phyloP scores from a whole-genome alignment of 2,888 invertebrate genomes.

The Acleris cristana region DNA sequence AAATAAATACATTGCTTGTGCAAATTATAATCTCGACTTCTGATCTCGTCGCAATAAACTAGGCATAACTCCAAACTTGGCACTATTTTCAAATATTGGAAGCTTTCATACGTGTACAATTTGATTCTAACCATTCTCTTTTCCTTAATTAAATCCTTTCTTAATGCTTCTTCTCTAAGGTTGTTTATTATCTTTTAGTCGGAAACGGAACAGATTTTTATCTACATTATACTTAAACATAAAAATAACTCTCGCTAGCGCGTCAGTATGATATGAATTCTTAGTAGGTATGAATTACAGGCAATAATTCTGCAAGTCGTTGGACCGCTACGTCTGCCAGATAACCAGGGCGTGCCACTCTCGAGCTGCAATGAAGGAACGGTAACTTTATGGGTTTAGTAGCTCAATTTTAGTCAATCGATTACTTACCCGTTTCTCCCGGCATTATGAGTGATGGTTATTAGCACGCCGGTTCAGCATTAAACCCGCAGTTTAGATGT shows the following conservation, averaged over 20 bases:
- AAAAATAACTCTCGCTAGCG: too few species aligned
- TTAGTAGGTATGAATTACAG: neutral
- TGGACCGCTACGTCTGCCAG: neutral
- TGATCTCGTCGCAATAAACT: neutral
- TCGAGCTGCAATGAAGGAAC: conserved; percentile 39
- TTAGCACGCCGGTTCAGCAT: conserved; percentile 54
- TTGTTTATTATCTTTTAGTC: too few species aligned
- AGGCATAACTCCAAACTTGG: neutral
- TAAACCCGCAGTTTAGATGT: conserved; percentile 60
- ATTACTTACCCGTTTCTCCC: conserved; percentile 53
- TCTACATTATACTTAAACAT: too few species aligned
- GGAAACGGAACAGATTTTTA: too few species aligned
- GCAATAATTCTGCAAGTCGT: neutral
- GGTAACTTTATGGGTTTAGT: conserved; percentile 51
- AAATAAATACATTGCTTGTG: conserved; percentile 3
- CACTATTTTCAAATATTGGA: too few species aligned
- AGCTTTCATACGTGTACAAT: too few species aligned
- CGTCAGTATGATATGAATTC: neutral
- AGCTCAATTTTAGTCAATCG: conserved; percentile 54
- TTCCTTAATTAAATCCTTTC: too few species aligned
- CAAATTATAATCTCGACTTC: neutral
- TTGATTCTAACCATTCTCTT: too few species aligned
- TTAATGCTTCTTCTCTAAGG: too few species aligned
- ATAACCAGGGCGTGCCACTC: neutral
- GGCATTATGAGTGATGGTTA: conserved; percentile 57